Evolutionary conservation across 1,140 invertebrate genomes (phyloP).

Genomic region (Tetramorium alpestre): DNA sequence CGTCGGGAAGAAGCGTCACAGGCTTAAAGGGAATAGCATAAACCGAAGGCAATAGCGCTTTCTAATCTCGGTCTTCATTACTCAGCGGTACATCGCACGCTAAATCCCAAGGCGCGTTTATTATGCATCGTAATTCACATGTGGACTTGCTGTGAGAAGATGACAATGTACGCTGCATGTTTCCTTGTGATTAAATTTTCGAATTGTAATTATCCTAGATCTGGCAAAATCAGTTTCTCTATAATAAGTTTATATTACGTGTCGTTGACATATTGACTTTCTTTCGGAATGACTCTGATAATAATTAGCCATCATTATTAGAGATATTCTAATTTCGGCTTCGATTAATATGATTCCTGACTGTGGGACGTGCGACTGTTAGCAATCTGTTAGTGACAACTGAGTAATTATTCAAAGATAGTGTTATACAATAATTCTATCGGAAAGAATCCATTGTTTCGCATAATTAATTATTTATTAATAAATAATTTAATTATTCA

Average conservation of each 20-base stretch:
- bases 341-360: slow-evolving; percentile 3
- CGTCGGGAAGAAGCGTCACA: slow-evolving; percentile 46
- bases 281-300: background rate
- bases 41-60: slow-evolving; percentile 29
- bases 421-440: background rate
- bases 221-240: background rate
- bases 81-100: background rate
- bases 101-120: background rate
- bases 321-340: background rate
- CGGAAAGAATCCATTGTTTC: background rate
- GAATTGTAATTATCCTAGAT: background rate
- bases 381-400: background rate
- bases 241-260: background rate
- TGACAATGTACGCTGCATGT: background rate
- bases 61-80: slow-evolving; percentile 45
- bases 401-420: background rate
- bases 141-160: background rate
- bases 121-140: background rate
- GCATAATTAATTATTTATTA: background rate
- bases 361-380: background rate
- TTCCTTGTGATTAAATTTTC: background rate
- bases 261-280: background rate
- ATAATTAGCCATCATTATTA: background rate
- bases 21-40: slow-evolving; percentile 67
- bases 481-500: too few species aligned